Conservation (phyloP, 2,888 invertebrate genomes). For the Tenthredo notha region DNA sequence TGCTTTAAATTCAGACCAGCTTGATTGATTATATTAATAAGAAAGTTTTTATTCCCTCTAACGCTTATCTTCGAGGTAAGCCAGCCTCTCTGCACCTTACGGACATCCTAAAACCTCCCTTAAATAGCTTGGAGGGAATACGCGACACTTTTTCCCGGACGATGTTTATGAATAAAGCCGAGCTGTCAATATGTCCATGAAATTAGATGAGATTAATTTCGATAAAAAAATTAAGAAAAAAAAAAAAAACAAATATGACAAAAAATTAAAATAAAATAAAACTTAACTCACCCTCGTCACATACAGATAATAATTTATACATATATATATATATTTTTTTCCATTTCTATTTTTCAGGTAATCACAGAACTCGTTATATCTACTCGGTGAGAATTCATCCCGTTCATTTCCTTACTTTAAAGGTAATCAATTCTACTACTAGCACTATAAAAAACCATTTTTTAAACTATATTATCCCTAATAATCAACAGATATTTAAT, state of each 20-base stretch:
- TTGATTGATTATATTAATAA: conserved; percentile 74
- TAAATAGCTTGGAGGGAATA: neutral
- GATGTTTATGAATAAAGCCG: conserved; percentile 24
- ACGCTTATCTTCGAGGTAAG: conserved; percentile 37
- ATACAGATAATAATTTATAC: neutral
- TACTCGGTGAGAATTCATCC: neutral
- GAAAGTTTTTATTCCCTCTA: conserved; percentile 64
- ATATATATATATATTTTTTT: neutral
- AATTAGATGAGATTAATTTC: conserved; percentile 17
- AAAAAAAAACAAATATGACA: neutral
- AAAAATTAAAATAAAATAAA: neutral
- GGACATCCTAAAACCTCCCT: conserved; percentile 18
- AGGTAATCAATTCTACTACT: neutral
- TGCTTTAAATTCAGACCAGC: conserved; percentile 67
- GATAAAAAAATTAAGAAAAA: neutral
- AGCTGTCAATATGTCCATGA: conserved; percentile 23
- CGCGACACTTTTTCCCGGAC: neutral
- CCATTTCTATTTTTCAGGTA: conserved; percentile 18
- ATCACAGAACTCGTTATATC: neutral
- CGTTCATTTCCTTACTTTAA: neutral
- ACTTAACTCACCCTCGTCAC: neutral
- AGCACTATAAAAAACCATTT: neutral
- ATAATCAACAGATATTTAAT: neutral
- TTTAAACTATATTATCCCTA: neutral
- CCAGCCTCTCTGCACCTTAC: conserved; percentile 60